These are phyloP conservation scores for Oryctolagus cuniculus DNA, from an alignment of 2,113 vertebrate genomes.

Conservation along the genomic window DNA sequence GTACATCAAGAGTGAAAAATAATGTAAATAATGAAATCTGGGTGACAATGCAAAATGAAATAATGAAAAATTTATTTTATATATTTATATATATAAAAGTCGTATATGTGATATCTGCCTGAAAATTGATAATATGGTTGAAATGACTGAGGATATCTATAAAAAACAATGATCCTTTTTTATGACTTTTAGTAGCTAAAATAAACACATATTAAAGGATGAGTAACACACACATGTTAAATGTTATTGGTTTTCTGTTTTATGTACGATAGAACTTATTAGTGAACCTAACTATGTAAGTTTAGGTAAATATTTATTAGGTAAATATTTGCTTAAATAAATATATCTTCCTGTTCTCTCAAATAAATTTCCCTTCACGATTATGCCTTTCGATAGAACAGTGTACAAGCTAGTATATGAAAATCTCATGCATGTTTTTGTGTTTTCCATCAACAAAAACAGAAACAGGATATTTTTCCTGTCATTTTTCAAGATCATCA, in stretches of 20 bases:
- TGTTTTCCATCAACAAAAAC: neutral
- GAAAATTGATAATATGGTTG: neutral
- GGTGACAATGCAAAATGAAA: too few relatives aligned
- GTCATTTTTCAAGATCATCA: neutral
- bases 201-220: neutral
- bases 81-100: too few relatives aligned
- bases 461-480: neutral
- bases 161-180: neutral
- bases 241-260: neutral
- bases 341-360: neutral
- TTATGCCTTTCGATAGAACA: neutral
- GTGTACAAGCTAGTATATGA: neutral
- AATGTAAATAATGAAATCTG: neutral
- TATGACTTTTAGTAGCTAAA: neutral
- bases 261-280: neutral
- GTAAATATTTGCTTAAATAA: too few relatives aligned
- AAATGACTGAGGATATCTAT: neutral
- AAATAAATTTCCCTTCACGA: neutral
- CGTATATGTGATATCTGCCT: neutral
- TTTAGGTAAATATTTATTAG: neutral
- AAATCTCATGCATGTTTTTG: neutral
- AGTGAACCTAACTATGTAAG: fast-evolving
- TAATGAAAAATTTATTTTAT: too few relatives aligned
- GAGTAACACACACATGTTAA: neutral
- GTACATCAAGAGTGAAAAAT: neutral